phyloP scores from a whole-genome alignment of 2,797 vertebrate genomes.

The Mormyrops boulengeri region DNA sequence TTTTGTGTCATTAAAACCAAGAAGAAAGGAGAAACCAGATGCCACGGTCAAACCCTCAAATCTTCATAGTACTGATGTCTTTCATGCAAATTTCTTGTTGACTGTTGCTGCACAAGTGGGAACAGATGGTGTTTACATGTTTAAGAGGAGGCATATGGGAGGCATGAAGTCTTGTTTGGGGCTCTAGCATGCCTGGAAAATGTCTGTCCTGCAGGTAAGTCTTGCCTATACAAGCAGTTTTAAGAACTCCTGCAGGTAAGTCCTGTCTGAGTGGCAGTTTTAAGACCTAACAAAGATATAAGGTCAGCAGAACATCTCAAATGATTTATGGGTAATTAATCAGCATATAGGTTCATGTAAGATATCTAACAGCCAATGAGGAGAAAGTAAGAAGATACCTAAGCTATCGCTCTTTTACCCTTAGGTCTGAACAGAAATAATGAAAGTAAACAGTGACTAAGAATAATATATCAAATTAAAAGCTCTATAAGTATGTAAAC shows the following conservation, averaged over 20 bases:
- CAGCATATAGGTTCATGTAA: neutral
- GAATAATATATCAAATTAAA: neutral
- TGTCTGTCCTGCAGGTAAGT: neutral
- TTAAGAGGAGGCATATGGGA: slow-evolving; percentile 7
- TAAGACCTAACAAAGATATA: neutral
- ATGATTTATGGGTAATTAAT: neutral
- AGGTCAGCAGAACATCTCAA: neutral
- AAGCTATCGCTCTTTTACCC: neutral
- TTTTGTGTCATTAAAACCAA: neutral
- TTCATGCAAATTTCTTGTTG: neutral
- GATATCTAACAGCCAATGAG: neutral
- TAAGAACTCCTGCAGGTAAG: neutral
- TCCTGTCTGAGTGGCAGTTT: neutral
- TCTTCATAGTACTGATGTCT: neutral
- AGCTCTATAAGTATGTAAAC: neutral
- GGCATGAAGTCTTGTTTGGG: neutral
- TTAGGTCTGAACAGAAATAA: neutral
- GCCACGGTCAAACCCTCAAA: neutral
- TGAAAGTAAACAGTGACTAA: neutral
- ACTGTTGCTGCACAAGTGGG: neutral
- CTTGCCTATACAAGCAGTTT: neutral
- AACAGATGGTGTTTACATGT: slow-evolving; percentile 7
- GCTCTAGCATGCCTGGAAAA: neutral
- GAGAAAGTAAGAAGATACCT: neutral
- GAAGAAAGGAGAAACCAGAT: neutral